Conservation (phyloP, 1,140 invertebrate genomes). For the Parasteatoda tepidariorum region DNA sequence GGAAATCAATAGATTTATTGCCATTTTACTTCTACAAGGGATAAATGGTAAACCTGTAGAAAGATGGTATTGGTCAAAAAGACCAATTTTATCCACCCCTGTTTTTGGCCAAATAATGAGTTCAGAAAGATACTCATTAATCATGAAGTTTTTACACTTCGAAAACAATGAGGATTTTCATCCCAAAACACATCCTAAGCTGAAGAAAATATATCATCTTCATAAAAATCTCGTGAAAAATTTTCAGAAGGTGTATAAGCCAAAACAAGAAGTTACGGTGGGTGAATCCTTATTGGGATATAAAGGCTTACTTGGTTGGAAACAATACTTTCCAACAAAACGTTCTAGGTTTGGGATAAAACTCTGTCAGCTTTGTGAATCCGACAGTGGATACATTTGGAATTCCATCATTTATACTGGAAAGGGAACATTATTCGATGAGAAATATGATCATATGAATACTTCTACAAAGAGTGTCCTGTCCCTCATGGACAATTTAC, state of each 20-base stretch:
- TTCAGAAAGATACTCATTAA: too few species aligned
- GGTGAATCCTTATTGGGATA: background rate
- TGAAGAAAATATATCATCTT: background rate
- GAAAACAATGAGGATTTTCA: background rate
- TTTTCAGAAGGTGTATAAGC: background rate
- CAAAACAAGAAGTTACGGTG: background rate
- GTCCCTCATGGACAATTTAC: background rate
- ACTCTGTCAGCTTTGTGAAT: background rate
- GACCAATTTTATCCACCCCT: too few species aligned
- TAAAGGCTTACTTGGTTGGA: background rate
- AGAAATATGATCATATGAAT: background rate
- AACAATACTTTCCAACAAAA: background rate
- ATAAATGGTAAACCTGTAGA: too few species aligned
- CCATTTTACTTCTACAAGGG: too few species aligned
- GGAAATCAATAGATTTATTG: too few species aligned
- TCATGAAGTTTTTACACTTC: conserved; percentile 1
- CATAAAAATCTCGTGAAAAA: background rate
- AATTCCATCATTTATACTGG: background rate
- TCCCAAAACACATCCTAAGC: background rate
- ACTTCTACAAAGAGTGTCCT: background rate
- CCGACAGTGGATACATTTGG: background rate
- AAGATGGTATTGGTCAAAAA: too few species aligned
- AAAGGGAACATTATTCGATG: background rate
- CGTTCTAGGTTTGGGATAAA: background rate
- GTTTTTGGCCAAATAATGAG: too few species aligned